These are phyloP conservation scores for Diaperis boleti DNA, from an alignment of 2,888 invertebrate species.

Conservation along the genomic window DNA sequence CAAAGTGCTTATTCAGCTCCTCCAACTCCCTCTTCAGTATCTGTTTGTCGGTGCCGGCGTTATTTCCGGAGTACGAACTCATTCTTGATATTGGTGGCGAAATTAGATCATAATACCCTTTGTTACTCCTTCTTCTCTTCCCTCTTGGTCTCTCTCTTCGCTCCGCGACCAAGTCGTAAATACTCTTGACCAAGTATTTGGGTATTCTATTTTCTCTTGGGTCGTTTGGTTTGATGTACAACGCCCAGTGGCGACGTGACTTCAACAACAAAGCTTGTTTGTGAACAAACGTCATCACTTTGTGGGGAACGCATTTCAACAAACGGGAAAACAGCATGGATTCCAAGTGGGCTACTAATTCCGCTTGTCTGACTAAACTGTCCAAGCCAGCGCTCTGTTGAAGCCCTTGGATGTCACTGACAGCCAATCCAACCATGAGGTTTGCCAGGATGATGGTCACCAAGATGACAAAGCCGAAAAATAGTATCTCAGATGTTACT, in stretches of 20 bases:
- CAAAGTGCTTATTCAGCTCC: conserved; percentile 52
- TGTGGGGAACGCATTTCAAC: conserved; percentile 72
- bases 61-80: conserved; percentile 50
- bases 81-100: conserved; percentile 52
- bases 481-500: conserved; percentile 81
- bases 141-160: conserved; percentile 73
- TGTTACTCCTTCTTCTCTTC: conserved; percentile 59
- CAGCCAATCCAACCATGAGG: conserved; percentile 85
- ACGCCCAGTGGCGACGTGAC: conserved; percentile 78
- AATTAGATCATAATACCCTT: conserved; percentile 31
- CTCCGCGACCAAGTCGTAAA: conserved; percentile 81
- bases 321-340: conserved; percentile 85
- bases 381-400: conserved; percentile 85
- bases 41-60: conserved; percentile 36
- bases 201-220: conserved; percentile 84
- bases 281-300: conserved; percentile 75
- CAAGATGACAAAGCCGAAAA: conserved; percentile 80
- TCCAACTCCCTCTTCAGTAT: conserved; percentile 52
- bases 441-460: conserved; percentile 88
- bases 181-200: conserved; percentile 78
- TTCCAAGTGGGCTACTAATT: conserved; percentile 84
- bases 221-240: conserved; percentile 85
- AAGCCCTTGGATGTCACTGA: conserved; percentile 86
- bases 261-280: conserved; percentile 82
- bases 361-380: conserved; percentile 83